These are phyloP conservation scores for Sander lucioperca DNA, from an alignment of 2,113 vertebrate genomes.

Conservation along the genomic window DNA sequence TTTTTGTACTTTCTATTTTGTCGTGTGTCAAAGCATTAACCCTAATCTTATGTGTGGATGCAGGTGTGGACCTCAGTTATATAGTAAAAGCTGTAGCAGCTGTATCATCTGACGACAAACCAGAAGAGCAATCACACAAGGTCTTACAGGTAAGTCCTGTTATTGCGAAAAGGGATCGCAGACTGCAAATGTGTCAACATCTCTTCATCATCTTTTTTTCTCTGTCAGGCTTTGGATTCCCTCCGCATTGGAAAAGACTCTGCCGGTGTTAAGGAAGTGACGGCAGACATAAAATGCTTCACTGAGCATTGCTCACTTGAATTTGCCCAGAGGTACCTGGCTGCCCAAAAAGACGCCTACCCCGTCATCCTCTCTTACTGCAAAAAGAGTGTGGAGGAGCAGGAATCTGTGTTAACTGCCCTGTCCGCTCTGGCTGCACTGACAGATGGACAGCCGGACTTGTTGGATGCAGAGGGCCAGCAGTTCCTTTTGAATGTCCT, in stretches of 20 bases:
- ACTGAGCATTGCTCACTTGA: slow-evolving; percentile 87
- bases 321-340: slow-evolving; percentile 89
- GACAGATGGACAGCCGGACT: slow-evolving; percentile 93
- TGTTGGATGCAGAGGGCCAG: slow-evolving; percentile 87
- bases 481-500: slow-evolving; percentile 84
- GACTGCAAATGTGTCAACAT: not conserved
- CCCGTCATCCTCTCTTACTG: slow-evolving; percentile 88
- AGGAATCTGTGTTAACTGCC: slow-evolving; percentile 49
- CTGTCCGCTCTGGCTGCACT: slow-evolving; percentile 84
- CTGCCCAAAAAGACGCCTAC: slow-evolving; percentile 91
- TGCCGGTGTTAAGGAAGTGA: slow-evolving; percentile 7
- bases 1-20: not conserved
- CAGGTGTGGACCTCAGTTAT: slow-evolving; percentile 93
- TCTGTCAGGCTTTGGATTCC: slow-evolving; percentile 85
- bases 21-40: slow-evolving; percentile 14
- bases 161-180: not conserved
- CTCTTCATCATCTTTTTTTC: not conserved
- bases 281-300: slow-evolving; percentile 78
- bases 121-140: slow-evolving; percentile 84
- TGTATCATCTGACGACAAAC: slow-evolving; percentile 59
- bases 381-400: slow-evolving; percentile 68
- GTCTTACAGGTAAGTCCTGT: slow-evolving; percentile 87
- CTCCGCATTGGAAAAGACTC: slow-evolving; percentile 78
- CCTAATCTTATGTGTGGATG: not conserved
- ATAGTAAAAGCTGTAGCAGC: slow-evolving; percentile 88